Evolutionary conservation across 1,140 invertebrate species (phyloP), one percentile per base, ranked within the genome.

Genomic region (Macrocentrus cingulum): DNA sequence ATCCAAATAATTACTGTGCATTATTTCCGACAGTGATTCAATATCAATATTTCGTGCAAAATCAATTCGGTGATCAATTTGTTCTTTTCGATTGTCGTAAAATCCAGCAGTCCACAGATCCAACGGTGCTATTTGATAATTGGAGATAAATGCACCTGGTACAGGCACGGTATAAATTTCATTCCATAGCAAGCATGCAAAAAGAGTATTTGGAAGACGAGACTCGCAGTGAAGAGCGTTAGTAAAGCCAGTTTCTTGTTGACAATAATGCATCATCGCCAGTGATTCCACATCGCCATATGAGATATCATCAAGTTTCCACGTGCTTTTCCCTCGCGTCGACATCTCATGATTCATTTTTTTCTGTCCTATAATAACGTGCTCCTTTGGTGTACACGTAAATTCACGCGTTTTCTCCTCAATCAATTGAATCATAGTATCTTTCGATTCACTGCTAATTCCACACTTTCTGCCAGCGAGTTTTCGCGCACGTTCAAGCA

Each of bases 121-220:
- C 1, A 89, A 70, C 0, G 91, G 91, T 4, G 78, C 80, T 9
- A 78, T 67, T 74, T 92, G 90, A 70, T 85, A 90, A 0, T 67
- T 68, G 7, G 81, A 83, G 4, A 88, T 73, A 69, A 90, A 92
- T 3, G 84, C 79, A 66, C 91, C 89, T 7, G 85, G 79, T 36
- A 87, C 70, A 1, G 76, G 71, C 18, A 76, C 64, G 51, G 76
- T 69, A 68, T 89, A 92, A 29, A 93, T 82, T 8, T 90, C 84
- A 49, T 92, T 86, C 89, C 90, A 92, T 71, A 91, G 90, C 1
- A 89, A 73, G 1, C 89, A 66, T n/a, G 74, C 76, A 71, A 90
- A 90, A 48, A 92, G 67, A 1, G 82, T 83, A 29, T 78, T 76
- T 2, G 88, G 80, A 2, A 89, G 82, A 1, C 81, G 74, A 3